Conservation (phyloP, 2,797 vertebrate species). For the Siniperca obscura region DNA sequence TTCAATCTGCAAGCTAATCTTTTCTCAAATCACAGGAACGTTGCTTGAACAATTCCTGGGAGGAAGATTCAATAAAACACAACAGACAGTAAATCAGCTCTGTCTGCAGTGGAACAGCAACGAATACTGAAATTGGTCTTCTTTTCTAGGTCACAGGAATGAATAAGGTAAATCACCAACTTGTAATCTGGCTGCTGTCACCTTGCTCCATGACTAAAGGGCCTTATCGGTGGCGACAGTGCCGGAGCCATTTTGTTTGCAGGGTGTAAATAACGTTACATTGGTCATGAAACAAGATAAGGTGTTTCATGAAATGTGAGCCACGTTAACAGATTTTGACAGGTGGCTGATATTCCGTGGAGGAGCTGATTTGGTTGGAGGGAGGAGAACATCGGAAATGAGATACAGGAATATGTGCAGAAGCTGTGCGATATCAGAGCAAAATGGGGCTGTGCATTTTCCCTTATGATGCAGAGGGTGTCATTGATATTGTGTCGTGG, state of each 20-base stretch:
- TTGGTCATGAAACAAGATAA: conserved; percentile 78
- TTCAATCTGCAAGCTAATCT: conserved; percentile 61
- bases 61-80: conserved; percentile 65
- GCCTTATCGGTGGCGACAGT: conserved; percentile 72
- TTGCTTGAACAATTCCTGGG: conserved; percentile 44
- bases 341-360: conserved; percentile 65
- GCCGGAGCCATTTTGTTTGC: conserved; percentile 77
- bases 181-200: conserved; percentile 81
- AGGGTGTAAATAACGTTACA: conserved; percentile 77
- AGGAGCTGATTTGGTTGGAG: conserved; percentile 60
- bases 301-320: conserved; percentile 74
- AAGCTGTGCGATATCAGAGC: conserved; percentile 53
- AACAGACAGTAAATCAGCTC: conserved; percentile 62
- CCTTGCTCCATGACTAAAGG: conserved; percentile 66
- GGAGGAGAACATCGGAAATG: conserved; percentile 55
- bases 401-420: conserved; percentile 63
- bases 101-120: conserved; percentile 49
- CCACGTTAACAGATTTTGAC: conserved; percentile 72
- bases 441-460: conserved; percentile 52
- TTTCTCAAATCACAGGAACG: conserved; percentile 45
- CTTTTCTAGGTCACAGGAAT: conserved; percentile 76
- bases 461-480: conserved; percentile 41
- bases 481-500: conserved; percentile 15
- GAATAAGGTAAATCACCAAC: conserved; percentile 78
- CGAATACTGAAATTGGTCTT: conserved; percentile 59